phyloP scores from a whole-genome alignment of 2,888 invertebrate species.

The Xestia c-nigrum region DNA sequence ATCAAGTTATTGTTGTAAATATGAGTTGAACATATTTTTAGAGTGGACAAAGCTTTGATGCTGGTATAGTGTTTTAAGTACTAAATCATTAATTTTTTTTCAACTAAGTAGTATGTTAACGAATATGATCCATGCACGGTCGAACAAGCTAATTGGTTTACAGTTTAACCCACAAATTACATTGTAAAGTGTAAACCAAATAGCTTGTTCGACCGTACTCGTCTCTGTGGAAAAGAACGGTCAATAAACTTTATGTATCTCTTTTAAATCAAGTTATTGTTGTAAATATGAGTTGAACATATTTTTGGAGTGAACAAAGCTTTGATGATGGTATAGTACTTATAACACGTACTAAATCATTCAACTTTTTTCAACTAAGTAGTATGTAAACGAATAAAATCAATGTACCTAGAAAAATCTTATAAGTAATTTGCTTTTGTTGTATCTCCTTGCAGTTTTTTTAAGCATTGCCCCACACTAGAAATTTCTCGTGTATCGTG shows the following conservation, averaged over 20 bases:
- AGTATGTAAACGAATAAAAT: slow-evolving; percentile 19
- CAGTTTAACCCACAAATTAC: no score
- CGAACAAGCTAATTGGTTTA: no score
- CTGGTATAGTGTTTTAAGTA: neutral
- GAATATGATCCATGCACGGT: slow-evolving; percentile 10
- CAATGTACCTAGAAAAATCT: slow-evolving; percentile 2
- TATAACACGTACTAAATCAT: neutral
- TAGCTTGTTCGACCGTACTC: no score
- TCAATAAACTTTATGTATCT: neutral
- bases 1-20: neutral
- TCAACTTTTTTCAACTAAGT: neutral
- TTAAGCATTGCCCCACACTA: no score
- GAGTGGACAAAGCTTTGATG: neutral
- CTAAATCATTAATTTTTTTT: neutral
- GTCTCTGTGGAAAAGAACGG: neutral
- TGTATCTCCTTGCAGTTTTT: neutral
- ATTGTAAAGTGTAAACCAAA: no score
- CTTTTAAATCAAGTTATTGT: neutral
- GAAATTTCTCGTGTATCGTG: no score
- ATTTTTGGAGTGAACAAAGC: neutral
- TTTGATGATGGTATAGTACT: neutral
- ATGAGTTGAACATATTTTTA: neutral
- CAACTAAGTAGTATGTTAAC: slow-evolving; percentile 5
- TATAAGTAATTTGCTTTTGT: slow-evolving; percentile 3
- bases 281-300: neutral